Evolutionary conservation across 2,888 invertebrate genomes (phyloP).

Genomic region (Eucera pruinosa): DNA sequence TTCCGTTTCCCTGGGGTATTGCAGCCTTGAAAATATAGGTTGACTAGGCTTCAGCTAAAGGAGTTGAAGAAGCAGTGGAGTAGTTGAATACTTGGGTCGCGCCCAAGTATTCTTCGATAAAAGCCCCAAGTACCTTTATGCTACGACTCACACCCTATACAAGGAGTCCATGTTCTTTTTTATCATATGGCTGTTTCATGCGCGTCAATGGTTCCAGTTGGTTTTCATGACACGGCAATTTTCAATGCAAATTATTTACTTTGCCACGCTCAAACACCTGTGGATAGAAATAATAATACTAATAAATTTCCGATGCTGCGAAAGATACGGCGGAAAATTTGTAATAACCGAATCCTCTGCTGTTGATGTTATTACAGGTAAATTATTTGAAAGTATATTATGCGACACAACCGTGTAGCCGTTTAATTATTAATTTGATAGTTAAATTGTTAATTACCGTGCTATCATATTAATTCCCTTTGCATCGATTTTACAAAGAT

Average conservation of each 20-base stretch:
- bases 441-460: too few species aligned
- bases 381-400: too few species aligned
- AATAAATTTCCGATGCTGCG: not conserved
- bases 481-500: too few species aligned
- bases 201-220: not conserved
- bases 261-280: not conserved
- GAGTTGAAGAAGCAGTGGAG: constrained; percentile 68
- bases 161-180: constrained; percentile 36
- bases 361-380: not conserved
- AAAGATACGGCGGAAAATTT: not conserved
- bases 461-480: too few species aligned
- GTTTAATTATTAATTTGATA: too few species aligned
- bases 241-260: not conserved
- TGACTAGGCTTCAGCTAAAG: constrained; percentile 68
- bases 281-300: not conserved
- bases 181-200: not conserved
- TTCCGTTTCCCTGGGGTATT: constrained; percentile 63
- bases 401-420: too few species aligned
- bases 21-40: constrained; percentile 75
- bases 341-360: not conserved
- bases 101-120: constrained; percentile 76
- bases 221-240: constrained; percentile 19
- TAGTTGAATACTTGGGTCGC: constrained; percentile 75
- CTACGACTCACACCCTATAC: constrained; percentile 34
- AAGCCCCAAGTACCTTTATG: constrained; percentile 69